phyloP scores from a whole-genome alignment of 2,888 invertebrate genomes.

The Idaea straminata region DNA sequence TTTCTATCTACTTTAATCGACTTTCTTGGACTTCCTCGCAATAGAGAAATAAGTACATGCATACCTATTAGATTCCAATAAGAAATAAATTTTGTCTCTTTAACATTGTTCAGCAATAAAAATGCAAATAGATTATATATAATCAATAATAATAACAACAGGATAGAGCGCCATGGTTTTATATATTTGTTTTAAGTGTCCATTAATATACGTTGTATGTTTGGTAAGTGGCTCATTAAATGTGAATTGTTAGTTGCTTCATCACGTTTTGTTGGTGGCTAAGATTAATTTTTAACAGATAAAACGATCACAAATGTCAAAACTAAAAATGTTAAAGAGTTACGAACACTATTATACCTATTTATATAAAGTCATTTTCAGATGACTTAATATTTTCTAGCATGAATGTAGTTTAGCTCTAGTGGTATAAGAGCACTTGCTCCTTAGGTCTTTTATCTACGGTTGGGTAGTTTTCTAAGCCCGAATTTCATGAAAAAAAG shows the following conservation, averaged over 20 bases:
- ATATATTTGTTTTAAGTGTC: constrained; percentile 32
- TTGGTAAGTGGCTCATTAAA: constrained; percentile 5
- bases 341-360: no score
- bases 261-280: not conserved
- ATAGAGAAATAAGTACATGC: not conserved
- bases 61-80: not conserved
- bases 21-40: not conserved
- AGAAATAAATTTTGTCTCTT: not conserved
- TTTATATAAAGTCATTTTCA: no score
- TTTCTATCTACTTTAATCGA: not conserved
- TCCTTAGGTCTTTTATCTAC: no score
- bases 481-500: no score
- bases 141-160: constrained; percentile 9
- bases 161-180: not conserved
- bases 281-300: not conserved
- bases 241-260: constrained; percentile 4
- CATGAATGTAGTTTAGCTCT: no score
- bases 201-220: not conserved
- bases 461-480: no score
- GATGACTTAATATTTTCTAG: no score
- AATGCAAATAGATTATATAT: constrained; percentile 37
- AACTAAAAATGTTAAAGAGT: not conserved
- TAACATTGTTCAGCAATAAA: constrained; percentile 33
- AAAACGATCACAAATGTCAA: constrained; percentile 19
- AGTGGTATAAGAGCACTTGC: no score